Evolutionary conservation across 2,113 vertebrate genomes (phyloP).

Genomic region (Montifringilla adamsi): DNA sequence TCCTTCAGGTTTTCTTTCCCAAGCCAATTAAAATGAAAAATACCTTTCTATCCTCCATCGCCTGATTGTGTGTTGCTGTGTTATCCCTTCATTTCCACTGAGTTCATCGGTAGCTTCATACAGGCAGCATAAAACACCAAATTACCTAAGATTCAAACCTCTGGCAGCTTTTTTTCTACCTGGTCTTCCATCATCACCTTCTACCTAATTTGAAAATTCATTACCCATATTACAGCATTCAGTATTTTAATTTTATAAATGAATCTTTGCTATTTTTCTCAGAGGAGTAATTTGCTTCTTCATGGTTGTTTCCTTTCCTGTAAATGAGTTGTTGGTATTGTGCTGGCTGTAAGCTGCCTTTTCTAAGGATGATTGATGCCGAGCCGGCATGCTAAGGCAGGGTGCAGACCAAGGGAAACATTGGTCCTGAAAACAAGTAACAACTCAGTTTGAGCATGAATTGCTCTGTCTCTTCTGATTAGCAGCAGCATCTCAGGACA

Average conservation of each 20-base stretch:
- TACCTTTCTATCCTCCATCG: fast-evolving
- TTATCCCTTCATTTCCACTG: background rate
- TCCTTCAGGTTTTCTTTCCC: background rate
- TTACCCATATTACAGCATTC: background rate
- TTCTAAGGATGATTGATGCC: background rate
- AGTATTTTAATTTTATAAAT: background rate
- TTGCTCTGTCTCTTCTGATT: background rate
- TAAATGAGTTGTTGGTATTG: background rate
- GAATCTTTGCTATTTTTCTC: background rate
- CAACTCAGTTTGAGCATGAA: background rate
- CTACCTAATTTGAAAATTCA: background rate
- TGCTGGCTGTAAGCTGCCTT: background rate
- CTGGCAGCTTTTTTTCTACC: background rate
- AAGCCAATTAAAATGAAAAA: constrained; percentile 6
- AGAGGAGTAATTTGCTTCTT: background rate
- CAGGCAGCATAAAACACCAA: background rate
- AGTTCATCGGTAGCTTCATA: background rate
- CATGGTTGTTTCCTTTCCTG: background rate
- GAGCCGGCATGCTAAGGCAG: background rate
- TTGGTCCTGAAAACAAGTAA: background rate
- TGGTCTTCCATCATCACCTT: background rate
- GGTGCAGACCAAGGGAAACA: background rate
- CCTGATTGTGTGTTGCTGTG: background rate
- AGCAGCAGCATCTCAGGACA: background rate
- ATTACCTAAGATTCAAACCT: background rate